Evolutionary conservation across 2,113 vertebrate genomes (phyloP).

Genomic region (Zosterops japonicus): DNA sequence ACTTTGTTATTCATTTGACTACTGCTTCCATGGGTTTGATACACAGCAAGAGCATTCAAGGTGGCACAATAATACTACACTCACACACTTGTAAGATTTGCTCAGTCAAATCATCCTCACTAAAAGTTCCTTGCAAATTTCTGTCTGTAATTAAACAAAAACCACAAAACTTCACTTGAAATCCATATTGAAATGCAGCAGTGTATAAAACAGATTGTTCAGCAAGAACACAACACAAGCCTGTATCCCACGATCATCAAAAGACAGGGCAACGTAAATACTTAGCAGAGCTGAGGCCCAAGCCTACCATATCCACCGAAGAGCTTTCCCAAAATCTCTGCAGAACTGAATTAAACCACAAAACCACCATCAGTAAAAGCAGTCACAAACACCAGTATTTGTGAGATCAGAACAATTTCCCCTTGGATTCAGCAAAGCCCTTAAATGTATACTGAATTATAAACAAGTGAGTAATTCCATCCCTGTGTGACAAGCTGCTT

Average conservation of each 20-base stretch:
- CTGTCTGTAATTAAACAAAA: not conserved
- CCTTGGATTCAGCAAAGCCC: not conserved
- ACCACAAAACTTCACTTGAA: not conserved
- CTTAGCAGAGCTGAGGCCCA: not conserved
- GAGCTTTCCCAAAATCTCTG: not conserved
- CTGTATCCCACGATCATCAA: not conserved
- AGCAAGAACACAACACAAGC: not conserved
- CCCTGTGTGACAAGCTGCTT: not conserved
- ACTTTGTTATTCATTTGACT: not conserved
- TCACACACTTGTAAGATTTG: not conserved
- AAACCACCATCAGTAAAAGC: not conserved
- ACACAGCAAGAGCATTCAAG: not conserved
- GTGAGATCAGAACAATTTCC: not conserved
- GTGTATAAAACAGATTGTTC: not conserved
- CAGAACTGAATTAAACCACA: not conserved
- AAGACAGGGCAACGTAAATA: not conserved
- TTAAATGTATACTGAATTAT: not conserved
- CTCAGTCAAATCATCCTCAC: not conserved
- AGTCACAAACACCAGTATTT: not conserved
- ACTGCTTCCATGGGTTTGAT: not conserved
- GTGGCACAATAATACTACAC: not conserved
- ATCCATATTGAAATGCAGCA: not conserved
- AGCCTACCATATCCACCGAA: not conserved
- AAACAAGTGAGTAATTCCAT: constrained; percentile 26
- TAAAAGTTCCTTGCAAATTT: not conserved